These are phyloP conservation scores for Amblyopsis hoosieri DNA, from an alignment of 2,797 vertebrate species.

Conservation along the genomic window DNA sequence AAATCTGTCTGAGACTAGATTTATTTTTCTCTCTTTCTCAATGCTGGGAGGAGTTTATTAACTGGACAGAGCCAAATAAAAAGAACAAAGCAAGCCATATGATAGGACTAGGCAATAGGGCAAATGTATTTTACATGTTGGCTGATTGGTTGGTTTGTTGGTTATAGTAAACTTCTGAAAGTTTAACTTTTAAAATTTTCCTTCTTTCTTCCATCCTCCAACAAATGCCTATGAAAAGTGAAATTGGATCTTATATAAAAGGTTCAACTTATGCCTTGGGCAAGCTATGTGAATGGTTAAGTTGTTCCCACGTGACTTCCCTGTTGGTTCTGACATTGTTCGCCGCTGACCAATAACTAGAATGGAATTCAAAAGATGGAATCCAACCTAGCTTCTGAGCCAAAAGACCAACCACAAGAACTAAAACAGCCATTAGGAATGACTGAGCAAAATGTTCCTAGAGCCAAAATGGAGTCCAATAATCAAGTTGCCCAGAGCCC, in stretches of 20 bases:
- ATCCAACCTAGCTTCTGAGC: constrained; percentile 28
- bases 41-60: constrained; percentile 40
- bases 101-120: constrained; percentile 16
- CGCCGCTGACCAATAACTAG: constrained; percentile 32
- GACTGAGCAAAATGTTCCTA: constrained; percentile 43
- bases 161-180: no score
- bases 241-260: neutral
- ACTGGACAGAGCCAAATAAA: constrained; percentile 47
- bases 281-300: neutral
- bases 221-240: no score
- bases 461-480: constrained; percentile 51
- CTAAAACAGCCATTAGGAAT: constrained; percentile 50
- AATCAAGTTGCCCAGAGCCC: constrained; percentile 52
- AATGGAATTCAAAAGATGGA: constrained; percentile 45
- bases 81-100: constrained; percentile 47
- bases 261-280: neutral
- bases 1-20: constrained; percentile 59
- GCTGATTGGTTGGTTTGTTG: no score
- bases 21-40: constrained; percentile 41
- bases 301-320: neutral
- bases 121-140: neutral
- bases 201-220: no score
- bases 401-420: constrained; percentile 45
- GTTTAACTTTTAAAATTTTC: no score
- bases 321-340: constrained; percentile 19